Conservation (phyloP, 2,113 vertebrate species). For the Accipiter virgatus region DNA sequence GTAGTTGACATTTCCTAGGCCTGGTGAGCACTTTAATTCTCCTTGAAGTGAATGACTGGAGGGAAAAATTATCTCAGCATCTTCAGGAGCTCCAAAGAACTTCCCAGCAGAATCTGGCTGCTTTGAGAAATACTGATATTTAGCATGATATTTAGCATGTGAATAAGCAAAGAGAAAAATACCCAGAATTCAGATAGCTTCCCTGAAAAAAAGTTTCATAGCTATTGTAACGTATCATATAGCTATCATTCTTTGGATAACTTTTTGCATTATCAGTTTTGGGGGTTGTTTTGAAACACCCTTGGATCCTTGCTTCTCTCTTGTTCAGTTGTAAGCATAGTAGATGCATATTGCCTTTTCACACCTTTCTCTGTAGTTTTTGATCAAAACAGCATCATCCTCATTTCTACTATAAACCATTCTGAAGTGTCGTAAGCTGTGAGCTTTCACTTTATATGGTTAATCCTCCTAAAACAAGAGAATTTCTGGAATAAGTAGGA, state of each 20-base stretch:
- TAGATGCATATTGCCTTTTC: neutral
- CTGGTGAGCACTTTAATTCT: neutral
- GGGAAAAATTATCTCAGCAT: neutral
- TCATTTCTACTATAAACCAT: neutral
- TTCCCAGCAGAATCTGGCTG: neutral
- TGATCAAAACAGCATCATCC: neutral
- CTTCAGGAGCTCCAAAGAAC: neutral
- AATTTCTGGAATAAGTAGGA: neutral
- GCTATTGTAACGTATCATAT: neutral
- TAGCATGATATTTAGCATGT: neutral
- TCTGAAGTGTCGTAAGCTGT: neutral
- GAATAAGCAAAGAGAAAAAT: neutral
- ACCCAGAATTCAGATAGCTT: neutral
- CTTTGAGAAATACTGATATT: neutral
- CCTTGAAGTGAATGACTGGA: neutral
- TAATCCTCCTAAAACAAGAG: neutral
- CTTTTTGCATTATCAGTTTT: neutral
- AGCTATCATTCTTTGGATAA: neutral
- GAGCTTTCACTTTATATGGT: neutral
- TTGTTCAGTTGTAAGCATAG: neutral
- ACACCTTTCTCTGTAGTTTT: neutral
- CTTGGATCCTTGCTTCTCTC: neutral
- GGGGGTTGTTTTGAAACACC: neutral
- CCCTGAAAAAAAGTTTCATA: neutral
- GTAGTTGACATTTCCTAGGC: neutral